Percentiles rank a stretch among this genome's conserved stretches.
Conservation (phyloP, 2,113 vertebrate genomes). For the Hippocampus comes region DNA sequence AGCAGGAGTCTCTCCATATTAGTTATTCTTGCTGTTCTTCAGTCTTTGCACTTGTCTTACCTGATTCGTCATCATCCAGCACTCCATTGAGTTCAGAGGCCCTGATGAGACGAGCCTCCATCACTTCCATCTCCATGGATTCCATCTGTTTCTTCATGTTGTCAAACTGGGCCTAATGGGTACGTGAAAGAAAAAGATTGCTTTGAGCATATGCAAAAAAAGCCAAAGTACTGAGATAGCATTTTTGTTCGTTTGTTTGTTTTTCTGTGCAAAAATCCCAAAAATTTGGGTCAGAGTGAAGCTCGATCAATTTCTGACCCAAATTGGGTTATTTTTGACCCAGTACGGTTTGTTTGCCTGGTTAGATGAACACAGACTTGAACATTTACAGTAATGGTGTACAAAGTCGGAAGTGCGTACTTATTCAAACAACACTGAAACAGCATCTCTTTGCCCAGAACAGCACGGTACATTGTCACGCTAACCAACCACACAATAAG, state of each 20-base stretch:
- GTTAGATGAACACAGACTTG: background rate
- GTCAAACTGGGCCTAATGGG: conserved; percentile 83
- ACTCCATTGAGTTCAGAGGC: conserved; percentile 92
- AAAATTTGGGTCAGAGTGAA: too few species aligned
- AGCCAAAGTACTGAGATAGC: too few species aligned
- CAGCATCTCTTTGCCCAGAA: background rate
- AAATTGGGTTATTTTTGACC: too few species aligned
- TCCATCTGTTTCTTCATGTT: conserved; percentile 91
- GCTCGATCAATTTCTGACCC: too few species aligned
- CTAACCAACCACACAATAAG: background rate
- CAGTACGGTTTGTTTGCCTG: background rate
- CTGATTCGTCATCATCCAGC: conserved; percentile 86
- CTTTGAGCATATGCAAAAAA: background rate
- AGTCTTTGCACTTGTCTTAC: conserved; percentile 55
- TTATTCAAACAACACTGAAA: background rate
- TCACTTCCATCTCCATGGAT: conserved; percentile 96
- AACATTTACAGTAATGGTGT: background rate
- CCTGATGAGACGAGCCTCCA: conserved; percentile 93
- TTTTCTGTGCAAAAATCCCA: too few species aligned
- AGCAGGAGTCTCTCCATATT: too few species aligned
- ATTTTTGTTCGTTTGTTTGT: too few species aligned
- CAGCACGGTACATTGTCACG: background rate
- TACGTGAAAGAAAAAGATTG: background rate
- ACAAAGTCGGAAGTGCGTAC: background rate
- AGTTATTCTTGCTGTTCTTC: background rate